Base-by-base conservation (phyloP, 2,888 invertebrate species). In the Micoletzkya japonica region DNA sequence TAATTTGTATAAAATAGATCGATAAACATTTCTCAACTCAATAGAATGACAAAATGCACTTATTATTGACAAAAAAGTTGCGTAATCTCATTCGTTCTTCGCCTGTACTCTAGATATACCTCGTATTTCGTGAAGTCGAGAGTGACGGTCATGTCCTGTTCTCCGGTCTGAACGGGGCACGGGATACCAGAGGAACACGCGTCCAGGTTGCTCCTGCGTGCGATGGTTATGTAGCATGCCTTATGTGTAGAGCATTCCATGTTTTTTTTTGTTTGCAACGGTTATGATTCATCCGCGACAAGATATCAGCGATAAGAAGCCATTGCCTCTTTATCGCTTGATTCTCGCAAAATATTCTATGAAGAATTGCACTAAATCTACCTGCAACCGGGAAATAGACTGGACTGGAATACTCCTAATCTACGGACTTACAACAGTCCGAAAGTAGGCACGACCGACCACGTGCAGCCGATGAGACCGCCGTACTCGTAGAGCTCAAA, bases 141-240 rank as follows among this genome's bases (percentile, higher is more conserved):
- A n/a, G 52, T 59, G 44, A 76, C 63, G 17, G 36, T 75, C 56
- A 76, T 50, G 24, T 52, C 50, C 10, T 75, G 61, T 37, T 39
- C 60, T 17, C 74, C 77, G 24, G 44, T 36, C n/a, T 59, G 39
- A 36, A 77, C 67, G 2, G 77, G 76, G 58, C 76, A 76, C 1
- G 75, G 67, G n/a, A 76, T 57, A 14, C 76, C 76, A 60, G 75
- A 67, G 32, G 50, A 28, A 44, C 76, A 76, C 14, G 74, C 76
- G 59, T 76, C 72, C 67, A 75, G 49, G 66, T 75, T 69, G 50
- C 57, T 56, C n/a, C 68, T 69, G 24, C 58, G n/a, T n/a, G n/a
- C n/a, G n/a, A n/a, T n/a, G n/a, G n/a, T n/a, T n/a, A n/a, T n/a
- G n/a, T n/a, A n/a, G n/a, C n/a, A 49, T 20, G 50, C n/a, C n/a